phyloP scores from a whole-genome alignment of 1,140 invertebrate species.

The Dendrolimus punctatus region DNA sequence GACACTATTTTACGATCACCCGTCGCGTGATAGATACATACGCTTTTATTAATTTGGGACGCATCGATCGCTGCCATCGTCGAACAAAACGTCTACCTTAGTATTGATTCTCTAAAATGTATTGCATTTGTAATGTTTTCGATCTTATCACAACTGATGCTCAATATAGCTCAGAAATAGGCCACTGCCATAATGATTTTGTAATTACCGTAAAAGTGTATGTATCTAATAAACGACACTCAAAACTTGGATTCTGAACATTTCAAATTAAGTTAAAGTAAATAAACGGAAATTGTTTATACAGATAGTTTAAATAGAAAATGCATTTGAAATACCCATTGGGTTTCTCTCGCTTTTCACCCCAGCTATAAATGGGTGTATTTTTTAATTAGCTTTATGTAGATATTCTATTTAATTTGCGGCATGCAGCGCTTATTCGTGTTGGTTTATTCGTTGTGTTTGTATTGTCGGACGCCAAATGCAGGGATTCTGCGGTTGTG shows the following conservation, averaged over 20 bases:
- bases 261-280: too few species aligned
- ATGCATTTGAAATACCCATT: slow-evolving; percentile 8
- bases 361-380: slow-evolving; percentile 20
- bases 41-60: slow-evolving; percentile 47
- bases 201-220: too few species aligned
- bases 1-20: slow-evolving; percentile 62
- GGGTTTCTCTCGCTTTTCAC: slow-evolving; percentile 20
- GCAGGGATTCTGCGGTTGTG: slow-evolving; percentile 51
- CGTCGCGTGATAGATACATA: slow-evolving; percentile 28
- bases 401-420: slow-evolving; percentile 61
- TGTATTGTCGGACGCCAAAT: slow-evolving; percentile 59
- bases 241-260: too few species aligned
- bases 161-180: too few species aligned
- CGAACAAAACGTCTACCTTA: background rate
- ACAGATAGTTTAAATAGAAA: background rate
- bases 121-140: too few species aligned
- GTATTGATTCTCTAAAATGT: too few species aligned
- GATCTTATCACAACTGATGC: too few species aligned
- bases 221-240: too few species aligned
- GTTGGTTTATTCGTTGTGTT: slow-evolving; percentile 39
- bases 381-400: slow-evolving; percentile 53
- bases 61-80: slow-evolving; percentile 21
- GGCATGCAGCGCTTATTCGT: slow-evolving; percentile 31
- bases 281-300: too few species aligned
- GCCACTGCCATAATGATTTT: too few species aligned